Evolutionary conservation across 2,888 invertebrate genomes (phyloP).

Genomic region (Eupithecia abbreviata): DNA sequence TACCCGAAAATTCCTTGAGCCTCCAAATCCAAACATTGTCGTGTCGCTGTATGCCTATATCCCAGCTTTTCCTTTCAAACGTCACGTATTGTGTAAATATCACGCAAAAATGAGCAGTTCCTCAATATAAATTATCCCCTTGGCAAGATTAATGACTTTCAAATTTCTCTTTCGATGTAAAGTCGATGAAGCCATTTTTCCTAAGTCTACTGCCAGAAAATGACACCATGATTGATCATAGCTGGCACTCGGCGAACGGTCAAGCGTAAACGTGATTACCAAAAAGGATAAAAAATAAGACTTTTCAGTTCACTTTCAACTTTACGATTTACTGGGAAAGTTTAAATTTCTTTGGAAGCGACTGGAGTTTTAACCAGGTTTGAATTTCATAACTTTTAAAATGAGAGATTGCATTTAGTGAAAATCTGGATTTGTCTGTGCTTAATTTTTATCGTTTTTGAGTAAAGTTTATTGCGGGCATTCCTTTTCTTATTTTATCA

Average conservation of each 20-base stretch:
- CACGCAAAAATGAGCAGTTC: constrained; percentile 58
- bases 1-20: neutral
- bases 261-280: constrained; percentile 57
- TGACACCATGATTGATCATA: constrained; percentile 75
- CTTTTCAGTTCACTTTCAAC: constrained; percentile 24
- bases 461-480: neutral
- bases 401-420: constrained; percentile 16
- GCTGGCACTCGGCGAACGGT: constrained; percentile 51
- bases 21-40: constrained; percentile 19
- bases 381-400: constrained; percentile 22
- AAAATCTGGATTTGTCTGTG: constrained; percentile 10
- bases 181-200: constrained; percentile 79
- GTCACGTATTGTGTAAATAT: constrained; percentile 41
- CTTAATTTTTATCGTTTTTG: constrained; percentile 7
- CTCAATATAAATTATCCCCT: constrained; percentile 65
- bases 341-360: constrained; percentile 19
- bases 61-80: constrained; percentile 29
- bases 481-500: neutral
- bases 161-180: constrained; percentile 69
- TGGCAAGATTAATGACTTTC: constrained; percentile 73
- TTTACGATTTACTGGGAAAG: constrained; percentile 21
- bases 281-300: constrained; percentile 33
- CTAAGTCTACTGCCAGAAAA: constrained; percentile 73
- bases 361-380: constrained; percentile 14
- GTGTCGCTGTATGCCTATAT: constrained; percentile 7